These are phyloP conservation scores for Agapetus fuscipes DNA, from an alignment of 2,888 invertebrate genomes.

Conservation along the genomic window DNA sequence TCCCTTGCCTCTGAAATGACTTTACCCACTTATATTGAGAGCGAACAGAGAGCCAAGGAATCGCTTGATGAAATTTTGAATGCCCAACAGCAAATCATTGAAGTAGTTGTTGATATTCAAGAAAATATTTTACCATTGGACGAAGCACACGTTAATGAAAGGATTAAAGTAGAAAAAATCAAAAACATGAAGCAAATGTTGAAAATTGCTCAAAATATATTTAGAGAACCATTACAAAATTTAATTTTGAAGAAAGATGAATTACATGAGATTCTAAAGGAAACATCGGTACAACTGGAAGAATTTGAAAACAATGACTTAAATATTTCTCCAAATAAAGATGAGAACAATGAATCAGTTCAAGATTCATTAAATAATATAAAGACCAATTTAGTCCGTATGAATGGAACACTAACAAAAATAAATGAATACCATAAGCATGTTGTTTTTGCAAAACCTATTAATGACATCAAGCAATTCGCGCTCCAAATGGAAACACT, in stretches of 20 bases:
- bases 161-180: too few species aligned
- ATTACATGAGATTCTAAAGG: slow-evolving; percentile 1
- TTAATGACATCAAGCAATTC: slow-evolving; percentile 10
- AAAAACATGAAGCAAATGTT: too few species aligned
- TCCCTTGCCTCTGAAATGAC: neutral
- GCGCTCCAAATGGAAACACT: neutral
- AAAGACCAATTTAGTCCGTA: neutral
- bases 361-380: slow-evolving; percentile 3
- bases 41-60: neutral
- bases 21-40: neutral
- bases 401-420: slow-evolving; percentile 11
- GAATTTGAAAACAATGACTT: slow-evolving; percentile 2
- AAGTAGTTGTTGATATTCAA: neutral
- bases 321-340: slow-evolving; percentile 1
- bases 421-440: slow-evolving; percentile 11
- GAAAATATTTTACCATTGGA: too few species aligned
- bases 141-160: too few species aligned
- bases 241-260: slow-evolving; percentile 6
- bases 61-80: neutral
- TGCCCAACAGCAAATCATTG: neutral
- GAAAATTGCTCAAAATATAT: slow-evolving; percentile 11
- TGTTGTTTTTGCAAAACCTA: slow-evolving; percentile 7
- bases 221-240: slow-evolving; percentile 5
- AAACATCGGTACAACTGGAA: slow-evolving; percentile 1
- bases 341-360: slow-evolving; percentile 5